These are phyloP conservation scores for Bos taurus DNA, from an alignment of 2,113 vertebrate species.

Conservation along the genomic window DNA sequence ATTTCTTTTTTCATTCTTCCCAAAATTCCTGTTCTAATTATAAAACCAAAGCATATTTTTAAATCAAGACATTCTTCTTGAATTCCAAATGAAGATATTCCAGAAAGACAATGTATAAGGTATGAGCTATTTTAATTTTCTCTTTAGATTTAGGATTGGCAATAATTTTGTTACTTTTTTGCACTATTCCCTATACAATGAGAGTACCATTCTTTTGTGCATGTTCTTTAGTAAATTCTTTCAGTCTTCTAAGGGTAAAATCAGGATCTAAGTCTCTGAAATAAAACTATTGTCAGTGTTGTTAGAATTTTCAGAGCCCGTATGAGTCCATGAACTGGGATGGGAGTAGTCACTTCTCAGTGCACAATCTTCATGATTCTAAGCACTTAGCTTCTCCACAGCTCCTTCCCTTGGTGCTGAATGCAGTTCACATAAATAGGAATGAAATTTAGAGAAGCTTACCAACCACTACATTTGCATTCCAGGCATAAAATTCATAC, in stretches of 20 bases:
- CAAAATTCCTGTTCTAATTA: slow-evolving; percentile 39
- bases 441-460: slow-evolving; percentile 3
- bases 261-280: not conserved
- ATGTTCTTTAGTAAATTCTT: not conserved
- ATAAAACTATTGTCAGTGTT: not conserved
- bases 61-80: slow-evolving; percentile 2
- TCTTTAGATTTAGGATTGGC: not conserved
- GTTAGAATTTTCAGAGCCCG: not conserved
- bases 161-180: slow-evolving; percentile 4
- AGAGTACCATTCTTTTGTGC: not conserved
- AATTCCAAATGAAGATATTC: slow-evolving; percentile 28
- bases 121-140: not conserved
- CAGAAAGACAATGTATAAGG: not conserved
- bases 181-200: not conserved
- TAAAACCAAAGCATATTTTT: slow-evolving; percentile 41
- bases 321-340: not conserved
- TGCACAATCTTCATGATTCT: not conserved
- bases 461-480: not conserved
- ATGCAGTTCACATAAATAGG: slow-evolving; percentile 14
- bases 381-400: not conserved
- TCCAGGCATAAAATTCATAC: slow-evolving; percentile 9
- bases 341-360: not conserved
- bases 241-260: not conserved
- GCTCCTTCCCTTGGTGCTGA: not conserved
- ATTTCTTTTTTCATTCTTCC: not conserved